Evolutionary conservation across 2,113 vertebrate genomes (phyloP).

Genomic region (Cavia aperea): DNA sequence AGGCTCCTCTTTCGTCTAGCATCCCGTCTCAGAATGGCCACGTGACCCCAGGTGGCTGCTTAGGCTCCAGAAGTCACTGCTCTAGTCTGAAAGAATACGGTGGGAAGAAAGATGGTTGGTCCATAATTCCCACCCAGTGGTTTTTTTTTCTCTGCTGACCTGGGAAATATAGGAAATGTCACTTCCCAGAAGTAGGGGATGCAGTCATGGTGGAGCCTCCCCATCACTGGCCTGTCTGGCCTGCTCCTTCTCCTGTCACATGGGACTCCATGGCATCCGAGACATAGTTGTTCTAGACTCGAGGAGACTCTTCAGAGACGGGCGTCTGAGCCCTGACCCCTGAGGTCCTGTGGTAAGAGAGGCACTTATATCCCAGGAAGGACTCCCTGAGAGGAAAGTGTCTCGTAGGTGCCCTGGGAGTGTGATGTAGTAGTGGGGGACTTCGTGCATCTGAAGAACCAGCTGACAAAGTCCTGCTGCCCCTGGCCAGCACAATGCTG

Average conservation of each 20-base stretch:
- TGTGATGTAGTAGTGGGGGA: background rate
- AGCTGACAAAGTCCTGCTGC: background rate
- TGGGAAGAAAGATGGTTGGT: background rate
- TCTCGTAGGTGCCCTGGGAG: background rate
- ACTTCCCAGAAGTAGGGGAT: background rate
- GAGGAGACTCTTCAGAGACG: background rate
- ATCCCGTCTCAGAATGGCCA: background rate
- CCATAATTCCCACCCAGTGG: background rate
- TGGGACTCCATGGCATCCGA: background rate
- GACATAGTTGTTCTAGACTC: background rate
- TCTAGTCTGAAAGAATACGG: background rate
- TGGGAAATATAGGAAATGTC: fast-evolving
- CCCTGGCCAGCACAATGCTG: background rate
- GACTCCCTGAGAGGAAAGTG: background rate
- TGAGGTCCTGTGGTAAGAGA: background rate
- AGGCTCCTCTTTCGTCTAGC: too few relatives aligned
- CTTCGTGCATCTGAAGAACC: background rate
- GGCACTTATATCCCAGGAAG: background rate
- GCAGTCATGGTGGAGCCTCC: background rate
- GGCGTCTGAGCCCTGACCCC: background rate
- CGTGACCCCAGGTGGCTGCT: background rate
- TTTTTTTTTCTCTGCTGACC: background rate
- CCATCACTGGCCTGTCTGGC: background rate
- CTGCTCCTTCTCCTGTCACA: background rate
- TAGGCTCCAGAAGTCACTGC: background rate